These are phyloP conservation scores for western clawed frog (Xenopus tropicalis) DNA, from an alignment of 2,113 vertebrate genomes.

Conservation along the genomic window UCB_Xtro_10.0 CM004443.2:137415001-137415500, in stretches of 20 bases:
- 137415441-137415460: constrained; percentile 5
- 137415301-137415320: constrained; percentile 28
- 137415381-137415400: constrained; percentile 21
- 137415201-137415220: constrained; percentile 8
- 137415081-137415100: too few relatives aligned
- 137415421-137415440: background rate
- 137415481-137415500: background rate
- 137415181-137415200: constrained; percentile 8
- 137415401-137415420: background rate
- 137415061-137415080: too few relatives aligned
- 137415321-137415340: constrained; percentile 38
- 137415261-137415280: constrained; percentile 22
- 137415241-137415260: constrained; percentile 9
- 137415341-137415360: constrained; percentile 31
- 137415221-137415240: constrained; percentile 25
- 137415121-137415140: too few relatives aligned
- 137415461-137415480: background rate
- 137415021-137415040: too few relatives aligned
- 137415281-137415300: constrained; percentile 25
- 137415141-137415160: constrained; percentile 6
- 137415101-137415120: too few relatives aligned
- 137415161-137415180: constrained; percentile 26
- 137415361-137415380: constrained; percentile 32
- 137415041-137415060: too few relatives aligned
- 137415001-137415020: too few relatives aligned